Evolutionary conservation across 1,140 invertebrate species (phyloP), one percentile per base, ranked within the genome.

Genomic region (Drepana arcuata): DNA sequence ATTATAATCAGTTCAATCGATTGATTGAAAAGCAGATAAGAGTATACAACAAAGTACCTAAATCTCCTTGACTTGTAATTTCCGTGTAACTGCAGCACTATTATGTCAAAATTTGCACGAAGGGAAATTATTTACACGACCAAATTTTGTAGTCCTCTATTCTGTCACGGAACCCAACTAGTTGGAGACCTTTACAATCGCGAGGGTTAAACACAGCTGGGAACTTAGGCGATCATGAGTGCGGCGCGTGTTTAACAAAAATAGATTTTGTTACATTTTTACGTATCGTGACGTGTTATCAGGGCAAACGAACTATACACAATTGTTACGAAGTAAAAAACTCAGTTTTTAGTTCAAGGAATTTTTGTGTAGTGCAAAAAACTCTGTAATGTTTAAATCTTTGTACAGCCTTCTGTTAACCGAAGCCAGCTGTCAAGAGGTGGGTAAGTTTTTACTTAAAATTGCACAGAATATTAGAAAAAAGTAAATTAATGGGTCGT

Each of bases 361-460:
- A 66, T 63, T 55, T 47, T 57, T 51, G 49, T 67, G 48, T 56
- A 50, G 62, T 74, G 57, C 48, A 41, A 71, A 75, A 82, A 82
- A 71, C 61, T 70, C 66, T 82, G 78, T 82, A 82, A 82, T 82
- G 78, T 80, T 77, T 71, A 80, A 74, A 68, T 77, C 72, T 51
- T 74, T 80, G 73, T 66, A 64, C 34, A 69, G 67, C 51, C 69
- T 65, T 59, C 57, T 84, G 60, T 66, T 85, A 54, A 75, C 80
- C 64, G 67, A 77, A 57, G 84, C 80, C 72, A 79, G 74, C 75
- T 87, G 86, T 84, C 85, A 87, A 86, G 86, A 87, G 86, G 86
- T 87, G 82, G 85, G 86, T 87, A 86, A 87, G 84, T 86, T 81
- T 83, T 68, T 47, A 31, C 50, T 48, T 65, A 58, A 16, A 29